Conservation (phyloP, 35 echinoderm and acorn worm genomes). For the Patiria miniata region DNA sequence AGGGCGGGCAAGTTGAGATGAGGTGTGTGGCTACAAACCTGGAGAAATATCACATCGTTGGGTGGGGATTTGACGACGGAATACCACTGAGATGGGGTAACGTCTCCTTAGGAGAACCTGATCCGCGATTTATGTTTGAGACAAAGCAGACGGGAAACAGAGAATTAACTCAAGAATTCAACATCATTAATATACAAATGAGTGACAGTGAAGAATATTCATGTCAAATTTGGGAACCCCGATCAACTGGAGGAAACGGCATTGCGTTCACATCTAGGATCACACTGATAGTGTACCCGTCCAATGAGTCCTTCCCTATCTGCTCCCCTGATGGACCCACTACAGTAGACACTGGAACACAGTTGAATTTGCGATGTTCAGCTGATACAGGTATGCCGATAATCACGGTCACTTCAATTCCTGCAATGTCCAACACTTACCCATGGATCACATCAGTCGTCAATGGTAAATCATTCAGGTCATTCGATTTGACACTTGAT, state of each 20-base stretch:
- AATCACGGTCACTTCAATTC: background rate
- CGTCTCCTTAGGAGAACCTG: background rate
- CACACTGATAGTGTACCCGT: background rate
- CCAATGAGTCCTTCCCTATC: background rate
- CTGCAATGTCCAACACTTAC: background rate
- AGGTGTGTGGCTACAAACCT: slow-evolving; percentile 1
- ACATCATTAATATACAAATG: background rate
- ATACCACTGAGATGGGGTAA: background rate
- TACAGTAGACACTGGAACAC: background rate
- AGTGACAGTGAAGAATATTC: background rate
- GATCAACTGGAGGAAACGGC: background rate
- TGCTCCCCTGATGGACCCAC: background rate
- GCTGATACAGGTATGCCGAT: background rate
- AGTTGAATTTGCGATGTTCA: background rate
- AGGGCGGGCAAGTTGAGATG: background rate
- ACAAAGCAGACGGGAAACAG: background rate
- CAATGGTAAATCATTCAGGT: background rate
- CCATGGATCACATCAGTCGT: background rate
- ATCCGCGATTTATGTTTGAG: background rate
- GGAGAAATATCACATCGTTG: background rate
- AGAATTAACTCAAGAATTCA: background rate
- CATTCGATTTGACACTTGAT: background rate
- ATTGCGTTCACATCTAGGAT: background rate
- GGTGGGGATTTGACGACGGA: background rate
- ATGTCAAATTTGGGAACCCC: background rate